Conservation (phyloP, 1,140 invertebrate genomes). For the Solen grandis region DNA sequence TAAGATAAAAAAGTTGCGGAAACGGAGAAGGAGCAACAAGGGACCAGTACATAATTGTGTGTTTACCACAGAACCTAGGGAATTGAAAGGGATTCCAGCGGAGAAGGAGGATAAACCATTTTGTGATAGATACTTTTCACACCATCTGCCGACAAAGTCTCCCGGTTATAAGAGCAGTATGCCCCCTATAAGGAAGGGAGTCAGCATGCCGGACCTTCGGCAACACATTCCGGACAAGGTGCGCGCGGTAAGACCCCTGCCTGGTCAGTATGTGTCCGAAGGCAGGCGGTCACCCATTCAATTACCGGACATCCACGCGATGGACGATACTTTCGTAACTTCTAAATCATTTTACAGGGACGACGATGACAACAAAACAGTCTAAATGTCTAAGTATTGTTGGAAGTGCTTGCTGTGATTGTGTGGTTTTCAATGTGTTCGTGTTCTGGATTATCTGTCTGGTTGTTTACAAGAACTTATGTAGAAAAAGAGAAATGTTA, state of each 20-base stretch:
- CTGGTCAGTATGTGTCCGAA: not conserved
- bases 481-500: too few species aligned
- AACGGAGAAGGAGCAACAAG: constrained; percentile 29
- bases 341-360: constrained; percentile 7
- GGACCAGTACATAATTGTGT: constrained; percentile 36
- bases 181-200: constrained; percentile 12
- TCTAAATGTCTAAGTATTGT: too few species aligned
- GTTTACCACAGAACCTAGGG: constrained; percentile 57
- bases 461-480: too few species aligned
- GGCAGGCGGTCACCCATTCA: not conserved
- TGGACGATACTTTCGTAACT: constrained; percentile 22
- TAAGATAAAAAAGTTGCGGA: constrained; percentile 48
- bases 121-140: constrained; percentile 69
- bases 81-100: constrained; percentile 58
- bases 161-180: constrained; percentile 53
- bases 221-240: not conserved
- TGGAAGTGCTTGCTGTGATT: too few species aligned
- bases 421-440: too few species aligned
- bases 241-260: not conserved
- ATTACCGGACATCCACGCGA: constrained; percentile 17
- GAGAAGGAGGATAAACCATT: constrained; percentile 69
- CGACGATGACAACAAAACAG: constrained; percentile 28
- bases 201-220: constrained; percentile 31
- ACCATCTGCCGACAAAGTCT: constrained; percentile 70
- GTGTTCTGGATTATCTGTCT: too few species aligned